A percentile compares a stretch with the other conserved stretches of the same genome.
Evolutionary conservation across 2,113 vertebrate species (phyloP).

Genomic region (Lates calcarifer): DNA sequence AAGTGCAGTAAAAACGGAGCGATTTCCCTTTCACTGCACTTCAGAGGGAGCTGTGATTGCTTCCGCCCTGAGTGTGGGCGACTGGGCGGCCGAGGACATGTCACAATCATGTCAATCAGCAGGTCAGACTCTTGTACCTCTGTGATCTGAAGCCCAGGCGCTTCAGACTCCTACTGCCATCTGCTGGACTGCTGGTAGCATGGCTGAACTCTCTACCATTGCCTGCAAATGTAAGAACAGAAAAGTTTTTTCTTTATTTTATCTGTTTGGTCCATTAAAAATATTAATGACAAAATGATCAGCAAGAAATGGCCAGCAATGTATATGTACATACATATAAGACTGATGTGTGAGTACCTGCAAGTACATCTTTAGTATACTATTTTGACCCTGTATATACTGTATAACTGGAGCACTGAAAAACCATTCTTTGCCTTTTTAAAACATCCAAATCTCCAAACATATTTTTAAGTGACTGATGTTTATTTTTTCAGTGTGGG

Average conservation of each 20-base stretch:
- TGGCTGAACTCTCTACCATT: background rate
- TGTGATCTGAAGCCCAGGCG: conserved; percentile 80
- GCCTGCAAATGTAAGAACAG: conserved; percentile 12
- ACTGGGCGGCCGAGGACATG: conserved; percentile 66
- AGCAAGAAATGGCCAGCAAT: too few species aligned
- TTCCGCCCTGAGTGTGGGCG: conserved; percentile 81
- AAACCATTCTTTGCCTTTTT: background rate
- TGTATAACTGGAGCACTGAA: background rate
- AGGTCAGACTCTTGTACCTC: conserved; percentile 73
- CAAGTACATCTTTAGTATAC: background rate
- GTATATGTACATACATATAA: too few species aligned
- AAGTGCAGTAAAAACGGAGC: conserved; percentile 66
- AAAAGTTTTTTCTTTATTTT: conserved; percentile 16
- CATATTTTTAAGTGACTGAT: conserved; percentile 36
- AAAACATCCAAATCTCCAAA: conserved; percentile 1
- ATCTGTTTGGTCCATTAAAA: background rate
- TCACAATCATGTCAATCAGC: conserved; percentile 74
- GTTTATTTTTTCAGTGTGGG: conserved; percentile 37
- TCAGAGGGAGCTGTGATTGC: conserved; percentile 72
- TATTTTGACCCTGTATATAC: background rate
- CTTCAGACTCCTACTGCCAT: conserved; percentile 61
- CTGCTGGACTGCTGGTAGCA: conserved; percentile 57
- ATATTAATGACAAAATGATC: background rate
- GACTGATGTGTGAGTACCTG: background rate
- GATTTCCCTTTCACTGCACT: conserved; percentile 64